Evolutionary conservation across 2,888 invertebrate species (phyloP).

Genomic region (Celastrina argiolus): DNA sequence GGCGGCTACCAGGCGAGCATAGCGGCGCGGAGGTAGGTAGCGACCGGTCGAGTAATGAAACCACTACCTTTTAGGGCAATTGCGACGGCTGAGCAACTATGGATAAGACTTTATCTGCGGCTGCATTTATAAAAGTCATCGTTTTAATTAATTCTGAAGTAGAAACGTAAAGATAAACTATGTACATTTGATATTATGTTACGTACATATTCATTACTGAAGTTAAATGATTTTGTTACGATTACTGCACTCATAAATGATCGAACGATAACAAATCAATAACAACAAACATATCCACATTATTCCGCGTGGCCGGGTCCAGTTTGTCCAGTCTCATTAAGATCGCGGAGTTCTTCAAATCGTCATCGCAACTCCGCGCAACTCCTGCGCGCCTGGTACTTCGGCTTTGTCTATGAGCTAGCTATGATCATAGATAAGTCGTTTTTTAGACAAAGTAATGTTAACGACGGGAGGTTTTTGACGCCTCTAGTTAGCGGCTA

Average conservation of each 20-base stretch:
- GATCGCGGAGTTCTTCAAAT: constrained; percentile 63
- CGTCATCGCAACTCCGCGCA: constrained; percentile 51
- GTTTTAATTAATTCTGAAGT: not conserved
- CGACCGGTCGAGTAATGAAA: constrained; percentile 71
- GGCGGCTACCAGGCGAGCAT: constrained; percentile 63
- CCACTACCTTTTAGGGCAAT: constrained; percentile 70
- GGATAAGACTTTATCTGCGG: constrained; percentile 45
- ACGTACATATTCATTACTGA: no score
- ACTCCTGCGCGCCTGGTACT: constrained; percentile 60
- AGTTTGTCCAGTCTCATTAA: constrained; percentile 78
- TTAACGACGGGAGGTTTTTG: not conserved
- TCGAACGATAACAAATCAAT: not conserved
- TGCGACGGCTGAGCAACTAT: constrained; percentile 54
- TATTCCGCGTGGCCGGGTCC: constrained; percentile 41
- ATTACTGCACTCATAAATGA: not conserved
- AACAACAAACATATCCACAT: constrained; percentile 43
- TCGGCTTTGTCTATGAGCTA: constrained; percentile 59
- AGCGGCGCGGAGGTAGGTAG: constrained; percentile 55
- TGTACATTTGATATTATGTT: no score
- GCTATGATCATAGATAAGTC: constrained; percentile 70
- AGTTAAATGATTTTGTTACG: not conserved
- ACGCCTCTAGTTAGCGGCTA: not conserved
- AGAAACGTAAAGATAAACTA: no score
- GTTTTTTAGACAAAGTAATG: constrained; percentile 16
- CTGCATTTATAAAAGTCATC: not conserved